A percentile compares a stretch with the other conserved stretches of the same genome.
phyloP scores from a whole-genome alignment of 2,888 invertebrate genomes.

The Sinotaia quadrata region DNA sequence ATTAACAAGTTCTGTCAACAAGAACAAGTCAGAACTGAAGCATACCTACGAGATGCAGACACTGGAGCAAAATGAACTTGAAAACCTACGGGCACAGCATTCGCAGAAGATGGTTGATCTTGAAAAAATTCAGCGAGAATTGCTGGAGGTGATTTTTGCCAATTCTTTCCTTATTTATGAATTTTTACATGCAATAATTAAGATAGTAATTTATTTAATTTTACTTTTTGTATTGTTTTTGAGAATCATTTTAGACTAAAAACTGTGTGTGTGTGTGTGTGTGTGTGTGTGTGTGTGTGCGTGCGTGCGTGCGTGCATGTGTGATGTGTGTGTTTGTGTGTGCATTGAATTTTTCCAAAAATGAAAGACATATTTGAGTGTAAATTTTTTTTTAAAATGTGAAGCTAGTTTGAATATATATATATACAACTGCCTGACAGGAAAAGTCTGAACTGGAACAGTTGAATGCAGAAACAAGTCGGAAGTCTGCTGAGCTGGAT shows the following conservation, averaged over 20 bases:
- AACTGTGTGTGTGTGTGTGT: background rate
- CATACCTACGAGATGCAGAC: conserved; percentile 64
- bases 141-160: conserved; percentile 53
- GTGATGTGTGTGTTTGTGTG: background rate
- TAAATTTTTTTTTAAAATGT: background rate
- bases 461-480: conserved; percentile 53
- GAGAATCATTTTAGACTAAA: too few relatives aligned
- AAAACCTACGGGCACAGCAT: conserved; percentile 58
- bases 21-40: conserved; percentile 63
- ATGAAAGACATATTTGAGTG: background rate
- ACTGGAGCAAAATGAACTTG: conserved; percentile 59
- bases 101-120: conserved; percentile 57
- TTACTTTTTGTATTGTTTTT: too few relatives aligned
- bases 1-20: conserved; percentile 58
- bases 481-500: conserved; percentile 61
- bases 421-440: conserved; percentile 43
- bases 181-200: too few relatives aligned
- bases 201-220: too few relatives aligned
- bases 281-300: background rate
- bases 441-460: conserved; percentile 61
- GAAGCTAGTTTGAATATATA: too few relatives aligned
- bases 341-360: background rate
- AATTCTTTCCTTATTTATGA: too few relatives aligned
- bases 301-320: background rate
- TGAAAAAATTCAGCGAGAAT: conserved; percentile 59